phyloP scores from a whole-genome alignment of 2,797 vertebrate genomes.

The Rousettus madagascariensis region DNA sequence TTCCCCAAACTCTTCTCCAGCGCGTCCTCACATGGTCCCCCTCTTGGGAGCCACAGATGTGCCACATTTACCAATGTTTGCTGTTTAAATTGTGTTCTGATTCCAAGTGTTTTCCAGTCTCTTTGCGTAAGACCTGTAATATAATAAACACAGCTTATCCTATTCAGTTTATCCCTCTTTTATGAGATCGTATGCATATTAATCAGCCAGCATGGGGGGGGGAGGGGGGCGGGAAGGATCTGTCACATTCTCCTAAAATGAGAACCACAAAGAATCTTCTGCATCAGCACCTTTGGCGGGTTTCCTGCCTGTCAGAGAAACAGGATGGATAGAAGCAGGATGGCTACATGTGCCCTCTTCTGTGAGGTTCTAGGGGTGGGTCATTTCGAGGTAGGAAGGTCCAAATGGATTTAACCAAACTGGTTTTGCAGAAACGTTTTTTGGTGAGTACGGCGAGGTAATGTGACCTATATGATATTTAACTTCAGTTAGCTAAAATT shows the following conservation, averaged over 20 bases:
- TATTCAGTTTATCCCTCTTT: background rate
- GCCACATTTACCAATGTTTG: background rate
- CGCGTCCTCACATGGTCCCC: background rate
- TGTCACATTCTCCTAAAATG: background rate
- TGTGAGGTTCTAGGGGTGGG: background rate
- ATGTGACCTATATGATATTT: background rate
- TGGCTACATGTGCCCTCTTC: background rate
- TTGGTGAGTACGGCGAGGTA: background rate
- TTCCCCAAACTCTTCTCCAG: background rate
- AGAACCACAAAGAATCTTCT: background rate
- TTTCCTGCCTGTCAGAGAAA: background rate
- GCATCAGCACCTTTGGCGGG: background rate
- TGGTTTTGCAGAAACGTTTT: background rate
- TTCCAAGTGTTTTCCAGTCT: background rate
- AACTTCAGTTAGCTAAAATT: background rate
- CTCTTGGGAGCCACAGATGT: background rate
- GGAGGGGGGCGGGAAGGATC: background rate
- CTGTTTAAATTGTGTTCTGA: background rate
- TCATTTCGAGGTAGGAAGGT: background rate
- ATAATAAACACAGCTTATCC: slow-evolving; percentile 56
- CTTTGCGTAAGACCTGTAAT: background rate
- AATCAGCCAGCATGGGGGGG: background rate
- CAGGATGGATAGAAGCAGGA: background rate
- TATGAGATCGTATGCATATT: background rate
- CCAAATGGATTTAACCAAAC: background rate